phyloP scores from a whole-genome alignment of 2,797 vertebrate genomes.

The Hipposideros larvatus region DNA sequence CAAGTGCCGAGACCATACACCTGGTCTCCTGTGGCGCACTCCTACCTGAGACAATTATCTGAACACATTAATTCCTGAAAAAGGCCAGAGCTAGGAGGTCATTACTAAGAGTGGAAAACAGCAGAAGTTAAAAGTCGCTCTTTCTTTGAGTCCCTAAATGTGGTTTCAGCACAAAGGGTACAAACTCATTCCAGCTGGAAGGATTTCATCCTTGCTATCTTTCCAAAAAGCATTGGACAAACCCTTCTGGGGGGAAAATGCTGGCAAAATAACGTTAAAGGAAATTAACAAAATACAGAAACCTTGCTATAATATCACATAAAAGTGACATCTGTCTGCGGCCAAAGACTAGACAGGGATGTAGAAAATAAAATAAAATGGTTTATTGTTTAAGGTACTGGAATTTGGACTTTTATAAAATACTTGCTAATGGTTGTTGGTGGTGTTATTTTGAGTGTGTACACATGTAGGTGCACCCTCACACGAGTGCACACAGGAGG shows the following conservation, averaged over 20 bases:
- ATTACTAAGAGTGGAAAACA: background rate
- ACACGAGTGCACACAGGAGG: accelerated
- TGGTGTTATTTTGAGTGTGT: too few relatives aligned
- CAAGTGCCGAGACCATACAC: background rate
- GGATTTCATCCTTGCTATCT: background rate
- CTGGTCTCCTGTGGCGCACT: background rate
- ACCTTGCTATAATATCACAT: background rate
- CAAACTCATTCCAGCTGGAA: background rate
- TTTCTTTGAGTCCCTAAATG: background rate
- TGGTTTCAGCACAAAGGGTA: background rate
- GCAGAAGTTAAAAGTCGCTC: background rate
- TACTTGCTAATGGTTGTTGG: too few relatives aligned
- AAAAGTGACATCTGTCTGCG: background rate
- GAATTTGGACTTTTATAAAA: background rate
- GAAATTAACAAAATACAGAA: background rate
- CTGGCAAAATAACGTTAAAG: background rate
- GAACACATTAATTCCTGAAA: background rate
- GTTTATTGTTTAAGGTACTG: background rate
- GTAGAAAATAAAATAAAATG: background rate
- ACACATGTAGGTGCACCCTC: too few relatives aligned
- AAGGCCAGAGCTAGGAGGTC: background rate
- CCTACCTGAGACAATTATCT: background rate
- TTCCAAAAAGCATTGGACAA: background rate
- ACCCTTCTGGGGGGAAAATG: background rate
- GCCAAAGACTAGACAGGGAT: background rate